A percentile compares a stretch with the other conserved stretches of the same genome.
These are phyloP conservation scores for Caiman crocodilus DNA, from an alignment of 2,797 vertebrate species.

Conservation along the genomic window DNA sequence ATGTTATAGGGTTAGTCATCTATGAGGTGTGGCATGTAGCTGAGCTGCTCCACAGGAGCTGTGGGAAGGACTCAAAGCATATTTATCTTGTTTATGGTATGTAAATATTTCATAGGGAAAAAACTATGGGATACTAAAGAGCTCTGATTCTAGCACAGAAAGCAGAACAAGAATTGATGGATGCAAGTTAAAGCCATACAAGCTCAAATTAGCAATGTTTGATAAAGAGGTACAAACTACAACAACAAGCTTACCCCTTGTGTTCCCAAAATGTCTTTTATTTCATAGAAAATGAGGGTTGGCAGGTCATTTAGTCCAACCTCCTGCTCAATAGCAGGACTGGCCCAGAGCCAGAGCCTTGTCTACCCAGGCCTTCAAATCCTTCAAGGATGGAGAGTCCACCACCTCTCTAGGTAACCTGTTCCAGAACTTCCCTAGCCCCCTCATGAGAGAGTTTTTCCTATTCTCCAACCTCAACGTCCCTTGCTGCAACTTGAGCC, in stretches of 20 bases:
- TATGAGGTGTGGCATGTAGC: neutral
- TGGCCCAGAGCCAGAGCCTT: too few species aligned
- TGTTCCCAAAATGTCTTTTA: neutral
- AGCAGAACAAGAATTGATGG: neutral
- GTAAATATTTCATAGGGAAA: neutral
- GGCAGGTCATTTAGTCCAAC: neutral
- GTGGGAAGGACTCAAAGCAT: neutral
- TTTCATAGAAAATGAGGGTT: neutral
- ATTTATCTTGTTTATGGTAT: neutral
- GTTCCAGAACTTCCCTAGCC: too few species aligned
- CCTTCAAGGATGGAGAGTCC: too few species aligned
- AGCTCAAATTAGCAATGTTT: neutral
- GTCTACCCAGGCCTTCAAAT: too few species aligned
- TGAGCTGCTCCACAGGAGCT: neutral
- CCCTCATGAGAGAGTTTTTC: too few species aligned
- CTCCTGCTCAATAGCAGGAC: too few species aligned
- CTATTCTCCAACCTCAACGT: too few species aligned
- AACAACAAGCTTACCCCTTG: neutral
- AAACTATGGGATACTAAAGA: neutral
- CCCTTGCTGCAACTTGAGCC: too few species aligned
- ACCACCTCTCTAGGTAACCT: too few species aligned
- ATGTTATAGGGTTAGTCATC: constrained; percentile 2
- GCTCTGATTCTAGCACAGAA: neutral
- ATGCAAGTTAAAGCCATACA: neutral
- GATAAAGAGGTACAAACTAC: neutral